These are phyloP conservation scores for Tragelaphus eurycerus DNA, from an alignment of 2,797 vertebrate genomes.

Conservation along the genomic window DNA sequence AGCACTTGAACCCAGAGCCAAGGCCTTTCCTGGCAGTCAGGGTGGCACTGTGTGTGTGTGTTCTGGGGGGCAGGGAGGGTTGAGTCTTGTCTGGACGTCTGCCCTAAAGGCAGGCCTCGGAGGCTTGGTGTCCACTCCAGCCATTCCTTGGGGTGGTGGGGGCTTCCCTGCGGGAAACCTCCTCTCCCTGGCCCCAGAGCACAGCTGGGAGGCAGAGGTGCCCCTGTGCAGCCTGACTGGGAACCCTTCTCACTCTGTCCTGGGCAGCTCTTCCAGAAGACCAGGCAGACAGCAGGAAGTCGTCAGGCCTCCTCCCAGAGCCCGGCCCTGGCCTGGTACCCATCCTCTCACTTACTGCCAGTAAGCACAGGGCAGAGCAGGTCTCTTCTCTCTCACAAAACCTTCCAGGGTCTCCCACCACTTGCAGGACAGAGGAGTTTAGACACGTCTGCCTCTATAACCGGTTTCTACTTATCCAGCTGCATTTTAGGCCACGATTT, in stretches of 20 bases:
- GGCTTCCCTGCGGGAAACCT: neutral
- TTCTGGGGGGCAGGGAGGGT: neutral
- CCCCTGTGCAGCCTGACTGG: rapidly evolving
- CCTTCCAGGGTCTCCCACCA: rapidly evolving
- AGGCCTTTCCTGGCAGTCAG: neutral
- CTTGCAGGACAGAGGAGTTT: neutral
- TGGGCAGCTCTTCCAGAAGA: neutral
- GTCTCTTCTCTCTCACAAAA: neutral
- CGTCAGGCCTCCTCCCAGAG: neutral
- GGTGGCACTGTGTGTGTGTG: rapidly evolving
- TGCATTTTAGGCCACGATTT: rapidly evolving
- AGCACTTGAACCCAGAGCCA: neutral
- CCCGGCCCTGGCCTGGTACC: neutral
- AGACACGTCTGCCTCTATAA: neutral
- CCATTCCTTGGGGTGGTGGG: neutral
- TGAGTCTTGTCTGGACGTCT: neutral
- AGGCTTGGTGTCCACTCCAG: neutral
- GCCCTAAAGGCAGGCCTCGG: neutral
- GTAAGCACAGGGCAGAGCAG: neutral
- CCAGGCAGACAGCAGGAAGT: neutral
- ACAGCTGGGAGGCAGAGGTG: neutral
- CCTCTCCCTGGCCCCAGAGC: neutral
- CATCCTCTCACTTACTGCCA: neutral
- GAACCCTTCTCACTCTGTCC: neutral
- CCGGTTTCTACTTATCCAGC: neutral